Conservation (phyloP, 2,888 invertebrate species). For the Hoplodrina ambigua region DNA sequence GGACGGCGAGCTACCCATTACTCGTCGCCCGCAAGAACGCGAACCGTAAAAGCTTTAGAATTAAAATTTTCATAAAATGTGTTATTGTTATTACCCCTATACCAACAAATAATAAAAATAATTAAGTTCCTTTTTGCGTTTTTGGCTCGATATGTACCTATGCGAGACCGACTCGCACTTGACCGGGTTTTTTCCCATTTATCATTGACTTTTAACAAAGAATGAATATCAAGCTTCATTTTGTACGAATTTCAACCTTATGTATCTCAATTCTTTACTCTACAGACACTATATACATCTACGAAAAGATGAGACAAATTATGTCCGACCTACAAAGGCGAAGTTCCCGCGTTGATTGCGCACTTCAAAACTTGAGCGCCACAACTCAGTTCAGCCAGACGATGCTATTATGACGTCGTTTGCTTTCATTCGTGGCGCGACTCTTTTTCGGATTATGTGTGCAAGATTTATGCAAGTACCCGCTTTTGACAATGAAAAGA, state of each 20-base stretch:
- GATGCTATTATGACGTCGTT: constrained; percentile 39
- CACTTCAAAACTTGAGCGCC: constrained; percentile 39
- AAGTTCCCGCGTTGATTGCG: constrained; percentile 49
- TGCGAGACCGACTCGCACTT: too few species aligned
- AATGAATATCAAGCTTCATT: too few species aligned
- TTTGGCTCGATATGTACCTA: too few species aligned
- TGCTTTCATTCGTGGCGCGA: constrained; percentile 35
- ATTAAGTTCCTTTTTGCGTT: too few species aligned
- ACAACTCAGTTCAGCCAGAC: constrained; percentile 32
- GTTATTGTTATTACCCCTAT: too few species aligned
- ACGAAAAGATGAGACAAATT: constrained; percentile 38
- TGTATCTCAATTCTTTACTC: not conserved
- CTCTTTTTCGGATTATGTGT: constrained; percentile 29
- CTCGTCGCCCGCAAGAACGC: too few species aligned
- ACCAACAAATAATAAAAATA: too few species aligned
- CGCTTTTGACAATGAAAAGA: constrained; percentile 3
- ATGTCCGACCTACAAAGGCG: constrained; percentile 35
- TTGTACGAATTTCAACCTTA: not conserved
- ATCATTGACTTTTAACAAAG: too few species aligned
- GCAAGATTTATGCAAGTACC: constrained; percentile 16
- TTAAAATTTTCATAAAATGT: too few species aligned
- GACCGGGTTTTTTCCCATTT: too few species aligned
- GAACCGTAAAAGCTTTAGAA: too few species aligned
- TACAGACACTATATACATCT: not conserved
- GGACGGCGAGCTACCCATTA: too few species aligned